Percentiles rank a stretch among this genome's conserved stretches.
phyloP scores from a whole-genome alignment of 2,888 invertebrate species.

The Galerucella pusilla region DNA sequence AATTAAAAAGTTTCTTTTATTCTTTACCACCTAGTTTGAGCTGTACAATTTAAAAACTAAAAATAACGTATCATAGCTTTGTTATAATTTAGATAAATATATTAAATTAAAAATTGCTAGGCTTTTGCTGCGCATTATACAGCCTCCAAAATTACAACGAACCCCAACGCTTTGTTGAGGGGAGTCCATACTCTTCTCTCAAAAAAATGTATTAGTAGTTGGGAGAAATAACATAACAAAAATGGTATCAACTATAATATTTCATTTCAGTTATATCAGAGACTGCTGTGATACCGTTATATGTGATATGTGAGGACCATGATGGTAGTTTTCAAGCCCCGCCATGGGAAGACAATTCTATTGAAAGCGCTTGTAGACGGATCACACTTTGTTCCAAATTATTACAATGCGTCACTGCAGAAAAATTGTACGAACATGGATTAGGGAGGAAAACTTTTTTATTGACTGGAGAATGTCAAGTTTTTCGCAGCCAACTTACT shows the following conservation, averaged over 20 bases:
- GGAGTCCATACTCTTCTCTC: too few species aligned
- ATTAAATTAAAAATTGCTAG: too few species aligned
- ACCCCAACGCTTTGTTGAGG: too few species aligned
- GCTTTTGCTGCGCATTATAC: too few species aligned
- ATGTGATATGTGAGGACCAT: constrained; percentile 84
- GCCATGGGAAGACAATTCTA: constrained; percentile 66
- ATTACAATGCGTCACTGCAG: constrained; percentile 87
- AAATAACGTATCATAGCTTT: too few species aligned
- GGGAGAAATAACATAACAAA: too few species aligned
- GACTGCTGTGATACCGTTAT: constrained; percentile 78
- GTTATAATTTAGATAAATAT: too few species aligned
- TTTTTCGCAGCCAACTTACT: constrained; percentile 79
- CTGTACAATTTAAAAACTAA: too few species aligned
- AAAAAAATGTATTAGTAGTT: too few species aligned
- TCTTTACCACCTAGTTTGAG: too few species aligned
- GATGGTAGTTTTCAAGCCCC: constrained; percentile 80
- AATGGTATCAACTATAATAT: background rate
- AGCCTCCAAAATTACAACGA: too few species aligned
- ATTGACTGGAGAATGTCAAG: constrained; percentile 78
- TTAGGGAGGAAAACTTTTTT: constrained; percentile 85
- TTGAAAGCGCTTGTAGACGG: constrained; percentile 78
- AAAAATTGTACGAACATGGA: constrained; percentile 85
- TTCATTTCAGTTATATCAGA: constrained; percentile 24
- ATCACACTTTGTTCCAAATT: constrained; percentile 82
- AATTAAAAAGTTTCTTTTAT: too few species aligned